Evolutionary conservation across 2,113 vertebrate species (phyloP).

Genomic region (Spermophilus dauricus): DNA sequence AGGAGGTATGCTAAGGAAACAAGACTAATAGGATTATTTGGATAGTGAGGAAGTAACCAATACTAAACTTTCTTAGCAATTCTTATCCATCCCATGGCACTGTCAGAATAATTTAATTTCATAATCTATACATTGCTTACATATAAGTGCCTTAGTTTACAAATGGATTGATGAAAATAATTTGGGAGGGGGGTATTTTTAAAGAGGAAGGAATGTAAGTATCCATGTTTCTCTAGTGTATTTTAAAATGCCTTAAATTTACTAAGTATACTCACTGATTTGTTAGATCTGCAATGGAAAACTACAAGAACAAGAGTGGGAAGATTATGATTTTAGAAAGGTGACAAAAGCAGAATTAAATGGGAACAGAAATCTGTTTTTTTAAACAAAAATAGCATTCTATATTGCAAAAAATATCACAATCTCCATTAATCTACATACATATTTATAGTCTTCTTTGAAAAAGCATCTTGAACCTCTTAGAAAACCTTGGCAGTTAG

Average conservation of each 20-base stretch:
- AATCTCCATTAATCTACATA: slow-evolving; percentile 81
- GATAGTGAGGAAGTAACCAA: slow-evolving; percentile 43
- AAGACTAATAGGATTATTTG: slow-evolving; percentile 41
- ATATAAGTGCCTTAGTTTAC: slow-evolving; percentile 9
- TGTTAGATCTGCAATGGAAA: slow-evolving; percentile 79
- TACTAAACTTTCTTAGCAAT: neutral
- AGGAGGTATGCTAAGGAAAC: slow-evolving; percentile 66
- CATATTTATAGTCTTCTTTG: slow-evolving; percentile 77
- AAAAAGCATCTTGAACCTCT: slow-evolving; percentile 62
- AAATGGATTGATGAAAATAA: slow-evolving; percentile 9
- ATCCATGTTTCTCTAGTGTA: slow-evolving; percentile 25
- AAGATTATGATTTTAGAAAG: slow-evolving; percentile 78
- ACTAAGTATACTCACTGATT: slow-evolving; percentile 68
- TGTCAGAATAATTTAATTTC: neutral
- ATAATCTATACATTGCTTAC: slow-evolving; percentile 18
- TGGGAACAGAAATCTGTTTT: slow-evolving; percentile 70
- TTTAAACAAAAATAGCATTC: slow-evolving; percentile 75
- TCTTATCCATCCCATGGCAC: neutral
- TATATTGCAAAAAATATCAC: slow-evolving; percentile 73
- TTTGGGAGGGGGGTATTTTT: slow-evolving; percentile 5
- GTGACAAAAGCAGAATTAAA: slow-evolving; percentile 80
- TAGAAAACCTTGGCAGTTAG: slow-evolving; percentile 66
- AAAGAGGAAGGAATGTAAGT: neutral
- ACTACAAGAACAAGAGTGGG: slow-evolving; percentile 74
- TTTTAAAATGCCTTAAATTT: slow-evolving; percentile 69